Percentiles rank a stretch among this genome's conserved stretches.
These are phyloP conservation scores for Leptocoma aspasia DNA, from an alignment of 2,113 vertebrate species.

Conservation along the genomic window DNA sequence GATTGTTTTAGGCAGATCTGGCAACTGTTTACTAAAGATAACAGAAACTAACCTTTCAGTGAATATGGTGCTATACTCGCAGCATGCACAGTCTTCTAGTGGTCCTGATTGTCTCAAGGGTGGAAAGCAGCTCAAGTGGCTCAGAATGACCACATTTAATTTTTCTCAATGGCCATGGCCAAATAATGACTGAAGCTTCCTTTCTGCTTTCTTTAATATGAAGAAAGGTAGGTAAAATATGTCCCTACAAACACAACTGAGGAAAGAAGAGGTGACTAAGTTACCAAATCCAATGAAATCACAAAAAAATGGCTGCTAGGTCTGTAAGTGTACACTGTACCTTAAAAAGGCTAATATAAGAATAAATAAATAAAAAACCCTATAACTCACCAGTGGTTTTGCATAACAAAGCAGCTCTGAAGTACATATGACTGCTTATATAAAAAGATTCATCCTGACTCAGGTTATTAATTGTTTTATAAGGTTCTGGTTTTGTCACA, in stretches of 20 bases:
- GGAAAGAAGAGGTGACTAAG: not conserved
- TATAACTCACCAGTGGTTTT: not conserved
- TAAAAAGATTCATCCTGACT: not conserved
- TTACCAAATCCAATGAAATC: not conserved
- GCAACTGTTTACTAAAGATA: constrained; percentile 6
- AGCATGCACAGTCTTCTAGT: not conserved
- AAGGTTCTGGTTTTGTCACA: not conserved
- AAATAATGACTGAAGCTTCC: not conserved
- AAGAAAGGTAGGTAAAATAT: not conserved
- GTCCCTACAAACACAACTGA: fast-evolving
- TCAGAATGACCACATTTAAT: not conserved
- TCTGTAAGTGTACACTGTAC: not conserved
- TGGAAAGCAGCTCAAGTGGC: not conserved
- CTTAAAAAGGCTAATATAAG: not conserved
- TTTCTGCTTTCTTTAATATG: not conserved
- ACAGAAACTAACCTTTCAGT: not conserved
- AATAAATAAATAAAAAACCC: not conserved
- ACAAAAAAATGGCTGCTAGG: not conserved
- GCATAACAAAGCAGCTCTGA: not conserved
- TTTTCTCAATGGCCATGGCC: not conserved
- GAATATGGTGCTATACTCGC: not conserved
- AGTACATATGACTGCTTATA: not conserved
- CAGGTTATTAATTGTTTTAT: not conserved
- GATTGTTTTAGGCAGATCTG: not conserved
- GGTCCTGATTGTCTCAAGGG: not conserved